phyloP scores from a whole-genome alignment of 2,113 vertebrate genomes.

The Sitta europaea region DNA sequence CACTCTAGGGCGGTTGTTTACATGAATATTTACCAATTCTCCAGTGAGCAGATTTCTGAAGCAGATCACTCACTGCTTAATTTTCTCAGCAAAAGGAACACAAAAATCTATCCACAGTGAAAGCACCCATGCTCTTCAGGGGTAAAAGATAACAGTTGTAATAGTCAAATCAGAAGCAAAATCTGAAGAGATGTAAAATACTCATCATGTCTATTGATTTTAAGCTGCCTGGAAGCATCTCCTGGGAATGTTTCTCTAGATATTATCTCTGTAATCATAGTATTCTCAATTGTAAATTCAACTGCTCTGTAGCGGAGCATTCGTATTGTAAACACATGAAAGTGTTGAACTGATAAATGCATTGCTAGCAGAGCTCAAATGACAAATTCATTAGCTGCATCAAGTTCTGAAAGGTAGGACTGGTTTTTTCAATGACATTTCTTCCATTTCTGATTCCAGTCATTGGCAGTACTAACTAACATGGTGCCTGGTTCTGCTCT shows the following conservation, averaged over 20 bases:
- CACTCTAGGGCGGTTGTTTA: conserved; percentile 29
- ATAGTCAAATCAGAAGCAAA: not conserved
- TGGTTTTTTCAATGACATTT: not conserved
- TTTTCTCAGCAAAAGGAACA: not conserved
- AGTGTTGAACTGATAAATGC: not conserved
- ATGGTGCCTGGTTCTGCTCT: not conserved
- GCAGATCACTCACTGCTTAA: conserved; percentile 19
- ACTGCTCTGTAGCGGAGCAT: not conserved
- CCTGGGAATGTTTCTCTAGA: conserved; percentile 11
- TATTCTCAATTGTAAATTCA: conserved; percentile 5
- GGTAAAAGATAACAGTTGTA: conserved; percentile 4
- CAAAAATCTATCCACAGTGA: not conserved
- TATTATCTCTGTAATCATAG: not conserved
- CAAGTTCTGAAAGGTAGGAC: not conserved
- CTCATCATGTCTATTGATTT: not conserved
- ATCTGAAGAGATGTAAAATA: not conserved
- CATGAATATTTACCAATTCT: conserved; percentile 17
- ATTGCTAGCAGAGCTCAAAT: not conserved
- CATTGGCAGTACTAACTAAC: not conserved
- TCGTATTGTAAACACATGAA: not conserved
- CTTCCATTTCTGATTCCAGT: not conserved
- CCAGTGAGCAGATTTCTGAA: conserved; percentile 33
- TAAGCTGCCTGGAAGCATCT: not conserved
- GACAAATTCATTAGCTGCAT: not conserved
- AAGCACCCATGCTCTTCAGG: not conserved